Percentiles rank a stretch among this genome's conserved stretches.
These are phyloP conservation scores for Corythornis madagascariensis DNA, from an alignment of 2,113 vertebrate genomes.

Conservation along the genomic window DNA sequence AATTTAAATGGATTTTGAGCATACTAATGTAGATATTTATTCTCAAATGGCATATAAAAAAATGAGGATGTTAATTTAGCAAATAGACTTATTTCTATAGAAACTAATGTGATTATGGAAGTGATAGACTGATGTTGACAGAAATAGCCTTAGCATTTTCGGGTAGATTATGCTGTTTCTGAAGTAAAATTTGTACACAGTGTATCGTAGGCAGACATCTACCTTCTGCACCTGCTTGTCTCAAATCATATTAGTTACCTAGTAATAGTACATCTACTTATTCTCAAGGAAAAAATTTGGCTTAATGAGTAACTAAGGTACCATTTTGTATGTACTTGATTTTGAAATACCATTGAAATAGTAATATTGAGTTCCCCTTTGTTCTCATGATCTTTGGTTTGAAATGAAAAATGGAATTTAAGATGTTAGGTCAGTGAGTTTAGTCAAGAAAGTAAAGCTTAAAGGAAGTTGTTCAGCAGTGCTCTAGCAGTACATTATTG, in stretches of 20 bases:
- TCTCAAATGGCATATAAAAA: not conserved
- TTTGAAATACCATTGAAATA: slow-evolving; percentile 21
- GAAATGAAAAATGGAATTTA: slow-evolving; percentile 43
- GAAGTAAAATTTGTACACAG: not conserved
- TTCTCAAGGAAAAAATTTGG: not conserved
- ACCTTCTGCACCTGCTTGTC: slow-evolving; percentile 28
- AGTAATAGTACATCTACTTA: slow-evolving; percentile 15
- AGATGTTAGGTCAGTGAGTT: not conserved
- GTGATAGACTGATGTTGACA: not conserved
- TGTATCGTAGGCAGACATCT: slow-evolving; percentile 12
- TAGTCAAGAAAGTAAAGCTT: not conserved
- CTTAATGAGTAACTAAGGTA: slow-evolving; percentile 45
- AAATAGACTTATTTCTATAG: not conserved
- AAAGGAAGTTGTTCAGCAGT: slow-evolving; percentile 1
- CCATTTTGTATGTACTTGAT: not conserved
- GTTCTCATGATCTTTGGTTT: slow-evolving; percentile 18
- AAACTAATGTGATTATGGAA: not conserved
- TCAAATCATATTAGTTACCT: slow-evolving; percentile 40
- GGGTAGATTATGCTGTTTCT: not conserved
- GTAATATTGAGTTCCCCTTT: slow-evolving; percentile 30
- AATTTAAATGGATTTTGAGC: not conserved
- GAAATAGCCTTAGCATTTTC: not conserved
- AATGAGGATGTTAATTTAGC: not conserved
- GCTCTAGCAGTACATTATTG: not conserved
- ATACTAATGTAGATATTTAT: not conserved